A percentile compares a stretch with the other conserved stretches of the same genome.
These are phyloP conservation scores for Mormyrus hasselquistii DNA, from an alignment of 2,797 vertebrate genomes.

Conservation along the genomic window DNA sequence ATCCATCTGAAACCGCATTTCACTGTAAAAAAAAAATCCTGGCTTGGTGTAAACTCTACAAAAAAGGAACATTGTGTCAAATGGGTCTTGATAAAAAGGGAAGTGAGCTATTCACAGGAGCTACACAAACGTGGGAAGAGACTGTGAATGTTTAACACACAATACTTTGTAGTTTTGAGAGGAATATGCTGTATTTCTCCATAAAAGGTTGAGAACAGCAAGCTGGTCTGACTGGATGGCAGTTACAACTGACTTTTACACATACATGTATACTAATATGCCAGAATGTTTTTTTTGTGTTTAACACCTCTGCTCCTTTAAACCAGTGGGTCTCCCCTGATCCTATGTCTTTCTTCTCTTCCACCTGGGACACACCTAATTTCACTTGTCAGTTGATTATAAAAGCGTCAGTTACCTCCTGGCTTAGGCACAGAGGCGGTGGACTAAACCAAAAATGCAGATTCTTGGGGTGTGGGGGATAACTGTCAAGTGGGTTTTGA, in stretches of 20 bases:
- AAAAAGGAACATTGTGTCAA: background rate
- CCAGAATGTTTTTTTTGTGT: background rate
- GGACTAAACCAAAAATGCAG: background rate
- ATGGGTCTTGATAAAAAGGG: background rate
- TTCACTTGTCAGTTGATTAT: background rate
- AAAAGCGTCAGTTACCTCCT: background rate
- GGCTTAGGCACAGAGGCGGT: background rate
- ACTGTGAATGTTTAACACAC: background rate
- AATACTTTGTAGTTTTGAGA: background rate
- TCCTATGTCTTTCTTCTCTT: background rate
- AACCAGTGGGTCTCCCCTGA: background rate
- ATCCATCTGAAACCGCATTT: background rate
- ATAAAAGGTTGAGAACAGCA: background rate
- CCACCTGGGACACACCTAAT: background rate
- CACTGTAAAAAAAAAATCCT: background rate
- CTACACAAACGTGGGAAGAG: background rate
- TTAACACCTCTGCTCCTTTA: background rate
- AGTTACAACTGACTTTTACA: background rate
- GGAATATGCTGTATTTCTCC: background rate
- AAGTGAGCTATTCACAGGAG: background rate
- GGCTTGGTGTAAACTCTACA: conserved; percentile 1
- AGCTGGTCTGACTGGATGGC: background rate
- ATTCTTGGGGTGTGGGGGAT: background rate
- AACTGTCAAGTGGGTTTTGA: background rate
- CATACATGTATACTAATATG: background rate